phyloP scores from a whole-genome alignment of 2,888 invertebrate genomes.

The Metopia argyrocephala region DNA sequence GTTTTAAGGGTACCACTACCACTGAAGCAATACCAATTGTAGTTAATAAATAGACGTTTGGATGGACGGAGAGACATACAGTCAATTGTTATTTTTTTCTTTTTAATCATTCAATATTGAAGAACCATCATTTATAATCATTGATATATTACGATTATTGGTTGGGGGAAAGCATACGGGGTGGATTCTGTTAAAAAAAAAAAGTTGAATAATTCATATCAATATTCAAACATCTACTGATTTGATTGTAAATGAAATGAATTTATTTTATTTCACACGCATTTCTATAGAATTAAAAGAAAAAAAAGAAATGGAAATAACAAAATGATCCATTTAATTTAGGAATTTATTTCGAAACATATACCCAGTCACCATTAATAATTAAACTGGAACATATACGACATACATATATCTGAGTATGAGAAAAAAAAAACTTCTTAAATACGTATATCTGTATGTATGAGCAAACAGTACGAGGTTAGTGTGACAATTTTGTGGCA shows the following conservation, averaged over 20 bases:
- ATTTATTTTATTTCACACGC: constrained; percentile 48
- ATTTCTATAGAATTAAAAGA: constrained; percentile 38
- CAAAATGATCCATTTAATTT: constrained; percentile 42
- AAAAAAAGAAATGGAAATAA: constrained; percentile 50
- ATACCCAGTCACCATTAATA: neutral
- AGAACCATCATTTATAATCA: constrained; percentile 46
- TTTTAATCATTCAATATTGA: neutral
- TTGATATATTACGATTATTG: neutral
- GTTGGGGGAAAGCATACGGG: neutral
- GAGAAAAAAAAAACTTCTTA: too few relatives aligned
- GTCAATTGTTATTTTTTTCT: neutral
- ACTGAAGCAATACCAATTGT: neutral
- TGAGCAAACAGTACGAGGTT: too few relatives aligned
- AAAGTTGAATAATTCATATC: constrained; percentile 9
- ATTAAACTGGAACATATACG: too few relatives aligned
- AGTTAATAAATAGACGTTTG: constrained; percentile 24
- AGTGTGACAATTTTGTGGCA: too few relatives aligned
- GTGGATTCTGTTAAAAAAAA: neutral
- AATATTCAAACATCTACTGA: too few relatives aligned
- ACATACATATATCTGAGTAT: too few relatives aligned
- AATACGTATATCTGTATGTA: too few relatives aligned
- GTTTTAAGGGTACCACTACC: constrained; percentile 36
- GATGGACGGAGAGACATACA: neutral
- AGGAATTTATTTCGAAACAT: neutral
- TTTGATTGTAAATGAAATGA: neutral